Evolutionary conservation across 2,888 invertebrate genomes (phyloP), one percentile per base, ranked within the genome.

Genomic region (Ecdyonurus torrentis): DNA sequence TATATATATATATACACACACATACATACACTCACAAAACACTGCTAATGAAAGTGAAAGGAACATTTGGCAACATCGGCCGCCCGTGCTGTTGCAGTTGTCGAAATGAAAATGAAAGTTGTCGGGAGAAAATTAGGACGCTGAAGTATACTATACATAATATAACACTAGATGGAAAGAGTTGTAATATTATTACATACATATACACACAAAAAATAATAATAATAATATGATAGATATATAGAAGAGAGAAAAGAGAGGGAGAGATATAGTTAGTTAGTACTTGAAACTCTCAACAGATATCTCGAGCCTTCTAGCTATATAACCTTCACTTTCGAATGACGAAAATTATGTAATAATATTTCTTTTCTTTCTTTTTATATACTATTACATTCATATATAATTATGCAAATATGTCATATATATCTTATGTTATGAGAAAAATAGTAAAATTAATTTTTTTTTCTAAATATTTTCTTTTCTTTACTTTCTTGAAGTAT

Each of bases 311-410:
- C 37, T 55, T 55, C 55, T 20, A n/a, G 55, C 22, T 55, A 55
- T n/a, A 55, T 55, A 55, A 55, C 55, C 55, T 55, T 55, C 55
- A 55, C 55, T 55, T 55, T 55, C 55, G 55, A 55, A 55, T 55
- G n/a, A 55, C 22, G n/a, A 55, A 55, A 55, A 55, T 55, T 55
- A 55, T 55, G 55, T 55, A 55, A 55, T n/a, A n/a, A n/a, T n/a
- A n/a, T n/a, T n/a, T n/a, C n/a, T n/a, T n/a, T n/a, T n/a, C n/a
- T n/a, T n/a, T n/a, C n/a, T n/a, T n/a, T n/a, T n/a, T n/a, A n/a
- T n/a, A n/a, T n/a, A n/a, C n/a, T n/a, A n/a, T n/a, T n/a, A n/a
- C n/a, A n/a, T n/a, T n/a, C n/a, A n/a, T n/a, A n/a, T n/a, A n/a
- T n/a, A n/a, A n/a, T n/a, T n/a, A n/a, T n/a, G n/a, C n/a, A n/a